Evolutionary conservation across 2,797 vertebrate species (phyloP).

Genomic region (Xenentodon cancila): DNA sequence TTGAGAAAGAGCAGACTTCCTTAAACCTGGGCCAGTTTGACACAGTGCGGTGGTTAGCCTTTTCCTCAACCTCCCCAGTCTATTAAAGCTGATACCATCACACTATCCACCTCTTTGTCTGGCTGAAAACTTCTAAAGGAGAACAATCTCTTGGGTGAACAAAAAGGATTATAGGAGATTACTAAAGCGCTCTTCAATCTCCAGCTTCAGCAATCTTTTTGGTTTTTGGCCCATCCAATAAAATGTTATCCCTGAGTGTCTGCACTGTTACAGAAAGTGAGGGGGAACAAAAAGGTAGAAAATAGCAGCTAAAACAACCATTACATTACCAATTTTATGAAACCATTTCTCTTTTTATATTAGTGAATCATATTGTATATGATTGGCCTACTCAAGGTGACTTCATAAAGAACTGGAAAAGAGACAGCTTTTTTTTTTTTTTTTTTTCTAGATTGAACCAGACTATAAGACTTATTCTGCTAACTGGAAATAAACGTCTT

Average conservation of each 20-base stretch:
- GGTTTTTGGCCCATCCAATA: slow-evolving; percentile 56
- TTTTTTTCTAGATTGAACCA: slow-evolving; percentile 48
- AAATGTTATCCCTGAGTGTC: slow-evolving; percentile 46
- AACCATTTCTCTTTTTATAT: too few relatives aligned
- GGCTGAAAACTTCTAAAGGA: slow-evolving; percentile 78
- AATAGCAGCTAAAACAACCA: slow-evolving; percentile 12
- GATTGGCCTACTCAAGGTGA: neutral
- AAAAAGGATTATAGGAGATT: slow-evolving; percentile 83
- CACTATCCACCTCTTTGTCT: slow-evolving; percentile 78
- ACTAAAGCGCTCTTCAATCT: slow-evolving; percentile 74
- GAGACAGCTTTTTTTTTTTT: slow-evolving; percentile 8
- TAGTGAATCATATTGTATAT: too few relatives aligned
- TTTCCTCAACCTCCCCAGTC: slow-evolving; percentile 77
- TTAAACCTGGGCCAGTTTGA: slow-evolving; percentile 73
- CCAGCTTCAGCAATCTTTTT: slow-evolving; percentile 57
- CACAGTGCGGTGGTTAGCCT: slow-evolving; percentile 77
- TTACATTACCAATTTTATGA: neutral
- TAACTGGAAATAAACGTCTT: slow-evolving; percentile 36
- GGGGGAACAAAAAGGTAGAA: slow-evolving; percentile 19
- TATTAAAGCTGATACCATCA: slow-evolving; percentile 80
- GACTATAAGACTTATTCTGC: slow-evolving; percentile 58
- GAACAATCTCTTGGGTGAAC: slow-evolving; percentile 79
- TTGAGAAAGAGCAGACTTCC: slow-evolving; percentile 71
- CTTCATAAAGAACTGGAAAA: slow-evolving; percentile 35
- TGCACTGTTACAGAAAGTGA: slow-evolving; percentile 25